A percentile compares a stretch with the other conserved stretches of the same genome.
Evolutionary conservation across 2,797 vertebrate genomes (phyloP).

Genomic region (Botia almorhae): DNA sequence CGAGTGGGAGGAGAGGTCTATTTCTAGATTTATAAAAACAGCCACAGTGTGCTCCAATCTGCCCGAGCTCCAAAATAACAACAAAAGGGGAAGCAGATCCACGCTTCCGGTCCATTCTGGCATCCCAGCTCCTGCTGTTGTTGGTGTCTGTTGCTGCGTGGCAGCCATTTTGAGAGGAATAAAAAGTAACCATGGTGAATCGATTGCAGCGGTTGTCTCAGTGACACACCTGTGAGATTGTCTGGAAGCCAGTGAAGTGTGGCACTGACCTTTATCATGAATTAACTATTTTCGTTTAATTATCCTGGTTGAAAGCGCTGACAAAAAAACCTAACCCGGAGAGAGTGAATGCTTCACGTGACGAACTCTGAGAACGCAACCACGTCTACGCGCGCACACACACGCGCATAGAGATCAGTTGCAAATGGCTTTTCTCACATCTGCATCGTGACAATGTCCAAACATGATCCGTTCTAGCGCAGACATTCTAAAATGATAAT

Average conservation of each 20-base stretch:
- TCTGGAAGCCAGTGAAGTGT: slow-evolving; percentile 68
- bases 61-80: slow-evolving; percentile 61
- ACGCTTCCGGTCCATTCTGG: slow-evolving; percentile 67
- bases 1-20: slow-evolving; percentile 61
- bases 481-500: slow-evolving; percentile 57
- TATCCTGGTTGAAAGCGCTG: slow-evolving; percentile 68
- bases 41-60: slow-evolving; percentile 13
- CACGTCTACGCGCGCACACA: slow-evolving; percentile 9
- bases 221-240: slow-evolving; percentile 48
- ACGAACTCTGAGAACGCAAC: neutral
- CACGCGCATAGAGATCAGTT: neutral
- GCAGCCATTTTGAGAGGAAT: slow-evolving; percentile 29
- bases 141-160: slow-evolving; percentile 54
- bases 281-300: slow-evolving; percentile 79
- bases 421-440: slow-evolving; percentile 44
- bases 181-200: slow-evolving; percentile 44
- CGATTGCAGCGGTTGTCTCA: slow-evolving; percentile 44
- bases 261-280: slow-evolving; percentile 76
- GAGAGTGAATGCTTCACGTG: slow-evolving; percentile 64
- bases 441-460: slow-evolving; percentile 55
- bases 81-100: slow-evolving; percentile 60
- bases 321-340: slow-evolving; percentile 66
- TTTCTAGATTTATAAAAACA: slow-evolving; percentile 67
- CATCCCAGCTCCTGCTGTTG: slow-evolving; percentile 63
- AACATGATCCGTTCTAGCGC: slow-evolving; percentile 48